Evolutionary conservation across 1,140 invertebrate genomes (phyloP), one percentile per base, ranked within the genome.

Genomic region (Megathymus violae): DNA sequence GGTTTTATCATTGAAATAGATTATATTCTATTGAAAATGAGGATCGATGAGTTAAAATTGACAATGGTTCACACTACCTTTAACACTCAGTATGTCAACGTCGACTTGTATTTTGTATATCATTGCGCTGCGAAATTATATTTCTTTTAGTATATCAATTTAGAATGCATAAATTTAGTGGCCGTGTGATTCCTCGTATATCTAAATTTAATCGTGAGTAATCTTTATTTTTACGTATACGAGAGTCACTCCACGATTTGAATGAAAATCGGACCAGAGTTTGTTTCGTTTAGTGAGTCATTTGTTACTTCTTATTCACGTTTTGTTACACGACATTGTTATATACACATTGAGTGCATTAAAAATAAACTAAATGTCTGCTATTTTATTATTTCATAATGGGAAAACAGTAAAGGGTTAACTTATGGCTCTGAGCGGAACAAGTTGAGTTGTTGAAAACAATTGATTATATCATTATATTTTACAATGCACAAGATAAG

Each of bases 191-290:
- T 69, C 62, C 44, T 22, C 64, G 61, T 73, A 73, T n/a, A 70
- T 64, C 64, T 73, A 62, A 69, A 59, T 67, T 67, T 58, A 40
- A 62, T 64, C 56, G 52, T 71, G 74, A 76, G 71, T 69, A 76
- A 76, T 65, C 25, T 74, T 74, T 76, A 74, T 76, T 76, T 76
- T 67, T 44, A 50, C 34, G 27, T 44, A 43, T 46, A 43, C 51
- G 54, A 52, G 27, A 44, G 51, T 68, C 64, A 62, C 61, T 40
- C 52, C 22, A 43, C 47, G 44, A 25, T 47, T 60, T 71, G 62
- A 71, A 73, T 73, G 71, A 70, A 73, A 65, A 44, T 62, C 50
- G 52, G 16, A 22, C 27, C 27, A 60, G 70, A 70, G 46, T 48
- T 22, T 62, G 58, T 74, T 61, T 74, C 52, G 36, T 44, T 7